Percentiles rank a stretch among this genome's conserved stretches.
Evolutionary conservation across 2,888 invertebrate species (phyloP).

Genomic region (Cremastobaeus sp.): DNA sequence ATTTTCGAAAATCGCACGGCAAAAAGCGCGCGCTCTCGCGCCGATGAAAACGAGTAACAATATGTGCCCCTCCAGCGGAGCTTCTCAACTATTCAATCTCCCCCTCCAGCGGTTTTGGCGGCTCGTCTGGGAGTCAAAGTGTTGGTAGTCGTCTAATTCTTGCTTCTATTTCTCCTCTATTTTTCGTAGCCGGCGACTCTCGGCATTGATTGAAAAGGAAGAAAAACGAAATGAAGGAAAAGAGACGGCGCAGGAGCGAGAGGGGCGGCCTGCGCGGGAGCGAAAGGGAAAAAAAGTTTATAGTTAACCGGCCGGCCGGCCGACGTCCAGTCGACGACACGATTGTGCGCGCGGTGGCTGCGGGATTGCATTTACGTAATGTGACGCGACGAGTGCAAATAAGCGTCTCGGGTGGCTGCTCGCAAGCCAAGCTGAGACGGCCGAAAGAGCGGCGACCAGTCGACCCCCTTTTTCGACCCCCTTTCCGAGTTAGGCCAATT

Average conservation of each 20-base stretch:
- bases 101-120: neutral
- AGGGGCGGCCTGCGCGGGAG: slow-evolving; percentile 17
- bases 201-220: slow-evolving; percentile 50
- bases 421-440: slow-evolving; percentile 37
- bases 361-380: slow-evolving; percentile 62
- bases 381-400: slow-evolving; percentile 63
- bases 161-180: slow-evolving; percentile 34
- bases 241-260: slow-evolving; percentile 14
- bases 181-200: slow-evolving; percentile 30
- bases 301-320: slow-evolving; percentile 52
- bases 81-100: no score
- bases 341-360: slow-evolving; percentile 54
- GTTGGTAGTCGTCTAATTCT: slow-evolving; percentile 13
- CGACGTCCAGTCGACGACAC: slow-evolving; percentile 58
- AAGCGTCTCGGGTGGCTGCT: slow-evolving; percentile 57
- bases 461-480: slow-evolving; percentile 37
- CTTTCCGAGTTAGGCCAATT: neutral
- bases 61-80: no score
- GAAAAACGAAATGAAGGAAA: slow-evolving; percentile 34
- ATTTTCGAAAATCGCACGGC: no score
- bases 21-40: no score
- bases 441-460: slow-evolving; percentile 26
- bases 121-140: slow-evolving; percentile 11
- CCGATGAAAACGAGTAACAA: no score
- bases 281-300: slow-evolving; percentile 50